Conservation (phyloP, 2,888 invertebrate genomes). For the Sphinx pinastri region DNA sequence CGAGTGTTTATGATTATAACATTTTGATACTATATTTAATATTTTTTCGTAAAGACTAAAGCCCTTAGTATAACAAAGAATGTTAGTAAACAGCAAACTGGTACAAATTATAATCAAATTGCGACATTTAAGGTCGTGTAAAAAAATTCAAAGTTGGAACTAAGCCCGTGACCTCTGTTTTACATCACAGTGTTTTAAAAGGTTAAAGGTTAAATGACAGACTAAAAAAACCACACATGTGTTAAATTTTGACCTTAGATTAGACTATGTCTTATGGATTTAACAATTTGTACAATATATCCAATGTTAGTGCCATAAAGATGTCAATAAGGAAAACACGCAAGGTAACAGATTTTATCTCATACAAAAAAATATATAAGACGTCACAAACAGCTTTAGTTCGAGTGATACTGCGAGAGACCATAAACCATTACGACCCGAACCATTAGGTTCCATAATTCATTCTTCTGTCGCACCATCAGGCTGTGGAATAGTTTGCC, state of each 20-base stretch:
- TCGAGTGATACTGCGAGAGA: no score
- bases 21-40: no score
- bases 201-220: conserved; percentile 9
- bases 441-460: no score
- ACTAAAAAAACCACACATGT: not conserved
- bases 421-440: no score
- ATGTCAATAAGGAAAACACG: conserved; percentile 12
- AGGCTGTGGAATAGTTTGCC: no score
- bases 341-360: no score
- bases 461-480: no score
- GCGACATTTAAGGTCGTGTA: not conserved
- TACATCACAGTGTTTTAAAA: not conserved
- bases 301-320: conserved; percentile 1
- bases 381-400: no score
- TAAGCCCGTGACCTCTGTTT: not conserved
- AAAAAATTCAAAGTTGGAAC: not conserved
- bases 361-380: no score
- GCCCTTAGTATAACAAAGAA: not conserved
- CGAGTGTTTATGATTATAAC: no score
- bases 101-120: not conserved
- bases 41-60: no score
- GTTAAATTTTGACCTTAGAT: not conserved
- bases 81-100: not conserved
- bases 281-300: conserved; percentile 1
- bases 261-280: not conserved